A percentile compares a stretch with the other conserved stretches of the same genome.
Evolutionary conservation across 2,888 invertebrate genomes (phyloP).

Genomic region (Orthosia cruda): DNA sequence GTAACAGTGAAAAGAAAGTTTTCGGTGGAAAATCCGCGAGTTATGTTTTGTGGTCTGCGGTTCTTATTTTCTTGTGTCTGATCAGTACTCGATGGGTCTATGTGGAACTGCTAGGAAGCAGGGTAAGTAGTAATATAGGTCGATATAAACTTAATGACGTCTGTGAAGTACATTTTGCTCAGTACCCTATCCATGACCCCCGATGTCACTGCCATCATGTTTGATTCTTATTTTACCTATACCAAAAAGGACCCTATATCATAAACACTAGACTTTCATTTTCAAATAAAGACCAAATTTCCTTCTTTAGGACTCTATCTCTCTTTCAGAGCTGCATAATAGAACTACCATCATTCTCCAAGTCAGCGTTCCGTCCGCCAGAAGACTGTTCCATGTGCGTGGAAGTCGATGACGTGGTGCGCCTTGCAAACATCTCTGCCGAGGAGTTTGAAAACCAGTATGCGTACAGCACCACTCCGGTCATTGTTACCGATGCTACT

Average conservation of each 20-base stretch:
- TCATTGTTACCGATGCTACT: slow-evolving; percentile 96
- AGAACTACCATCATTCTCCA: slow-evolving; percentile 79
- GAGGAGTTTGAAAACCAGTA: slow-evolving; percentile 94
- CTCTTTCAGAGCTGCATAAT: slow-evolving; percentile 79
- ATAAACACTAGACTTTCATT: too few relatives aligned
- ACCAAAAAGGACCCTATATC: too few relatives aligned
- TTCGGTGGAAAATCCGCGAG: slow-evolving; percentile 34
- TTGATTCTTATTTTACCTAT: too few relatives aligned
- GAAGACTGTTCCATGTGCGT: slow-evolving; percentile 96
- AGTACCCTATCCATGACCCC: too few relatives aligned
- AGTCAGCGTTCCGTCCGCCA: slow-evolving; percentile 94
- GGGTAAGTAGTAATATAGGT: slow-evolving; percentile 64
- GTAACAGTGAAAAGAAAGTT: slow-evolving; percentile 22
- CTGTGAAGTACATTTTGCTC: too few relatives aligned
- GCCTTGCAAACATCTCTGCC: slow-evolving; percentile 93
- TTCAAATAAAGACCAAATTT: too few relatives aligned
- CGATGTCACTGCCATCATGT: too few relatives aligned
- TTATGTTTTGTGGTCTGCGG: slow-evolving; percentile 32
- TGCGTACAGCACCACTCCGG: slow-evolving; percentile 95
- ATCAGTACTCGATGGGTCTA: slow-evolving; percentile 72
- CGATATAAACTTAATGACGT: too few relatives aligned
- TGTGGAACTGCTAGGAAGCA: slow-evolving; percentile 70
- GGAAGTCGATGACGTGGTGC: slow-evolving; percentile 92
- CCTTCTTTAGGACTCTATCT: too few relatives aligned
- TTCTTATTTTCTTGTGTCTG: slow-evolving; percentile 58